Base-by-base conservation (phyloP, 2,888 invertebrate genomes). In the Spisula subtruncata region DNA sequence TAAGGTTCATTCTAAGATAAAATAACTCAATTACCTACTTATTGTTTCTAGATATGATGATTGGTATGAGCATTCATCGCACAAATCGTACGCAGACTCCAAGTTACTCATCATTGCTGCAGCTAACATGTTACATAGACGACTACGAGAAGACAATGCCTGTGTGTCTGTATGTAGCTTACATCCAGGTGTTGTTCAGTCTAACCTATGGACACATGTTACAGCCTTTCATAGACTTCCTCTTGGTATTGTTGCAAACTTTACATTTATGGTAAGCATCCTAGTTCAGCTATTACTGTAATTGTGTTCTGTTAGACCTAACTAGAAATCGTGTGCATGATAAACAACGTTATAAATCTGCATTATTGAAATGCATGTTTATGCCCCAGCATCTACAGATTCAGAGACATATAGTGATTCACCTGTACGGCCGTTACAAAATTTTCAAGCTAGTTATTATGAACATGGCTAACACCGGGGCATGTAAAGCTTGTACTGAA, bases 171-270 rank as follows among this genome's bases (percentile, higher is more conserved):
- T 94, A 29, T 94, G 94, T 89, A 90, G 91, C 46, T 83, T 95
- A 14, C 95, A 95, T 81, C 95, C 95, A 16, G 95, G 95, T 0
- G 89, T 95, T 4, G 95, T 95, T 20, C 89, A 93, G 75, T 91
- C 95, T 0, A 84, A 82, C 4, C 89, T 95, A 32, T 94, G 83
- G 79, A 81, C 56, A 8, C 85, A 90, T 83, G 32, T 90, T 29
- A 83, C 82, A 41, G 79, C 85, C 56, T 29, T 88, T n/a, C 90
- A 90, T 71, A 79, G 81, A 82, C n/a, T 86, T n/a, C 84, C 85
- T 10, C 32, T 88, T 10, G 32, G 35, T 6, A n/a, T 79, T 16
- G 18, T 86, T 0, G 54, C 51, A 35, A 75, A 75, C 12, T 18
- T 75, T 14, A 35, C 75, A 75, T 75, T 75, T 14, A 32, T 75